Conservation (phyloP, 1,140 invertebrate genomes). For the Triops longicaudatus region DNA sequence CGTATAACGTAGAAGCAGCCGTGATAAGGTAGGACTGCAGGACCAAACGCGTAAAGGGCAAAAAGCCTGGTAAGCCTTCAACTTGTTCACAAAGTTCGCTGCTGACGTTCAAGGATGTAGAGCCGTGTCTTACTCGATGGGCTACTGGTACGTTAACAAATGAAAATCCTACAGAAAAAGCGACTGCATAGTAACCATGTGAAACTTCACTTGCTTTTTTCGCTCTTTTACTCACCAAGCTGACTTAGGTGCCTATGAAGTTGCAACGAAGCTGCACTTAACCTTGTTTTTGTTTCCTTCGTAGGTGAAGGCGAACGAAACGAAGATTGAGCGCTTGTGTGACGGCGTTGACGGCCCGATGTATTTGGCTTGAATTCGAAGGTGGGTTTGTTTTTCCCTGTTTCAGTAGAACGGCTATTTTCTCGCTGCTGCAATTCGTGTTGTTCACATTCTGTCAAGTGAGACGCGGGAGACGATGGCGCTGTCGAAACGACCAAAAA, state of each 20-base stretch:
- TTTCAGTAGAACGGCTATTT: neutral
- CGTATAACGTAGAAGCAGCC: conserved; percentile 9
- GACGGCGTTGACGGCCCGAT: neutral
- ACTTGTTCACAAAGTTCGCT: conserved; percentile 5
- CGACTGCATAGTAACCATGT: neutral
- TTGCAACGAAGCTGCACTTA: neutral
- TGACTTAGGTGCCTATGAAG: neutral
- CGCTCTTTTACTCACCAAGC: conserved; percentile 9
- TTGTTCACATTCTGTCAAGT: neutral
- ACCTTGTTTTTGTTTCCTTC: neutral
- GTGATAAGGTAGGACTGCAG: conserved; percentile 11
- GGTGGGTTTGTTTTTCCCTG: neutral
- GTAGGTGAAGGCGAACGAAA: neutral
- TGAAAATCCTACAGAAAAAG: neutral
- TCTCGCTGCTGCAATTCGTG: neutral
- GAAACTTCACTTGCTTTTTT: neutral
- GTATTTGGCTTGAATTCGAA: neutral
- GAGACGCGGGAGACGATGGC: neutral
- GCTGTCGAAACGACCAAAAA: neutral
- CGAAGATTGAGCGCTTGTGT: neutral
- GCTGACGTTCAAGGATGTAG: neutral
- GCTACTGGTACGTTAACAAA: neutral
- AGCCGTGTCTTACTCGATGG: conserved; percentile 1
- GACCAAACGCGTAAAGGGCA: conserved; percentile 12
- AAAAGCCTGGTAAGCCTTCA: neutral